Conservation (phyloP, 2,888 invertebrate species). For the Agrilus biguttatus region DNA sequence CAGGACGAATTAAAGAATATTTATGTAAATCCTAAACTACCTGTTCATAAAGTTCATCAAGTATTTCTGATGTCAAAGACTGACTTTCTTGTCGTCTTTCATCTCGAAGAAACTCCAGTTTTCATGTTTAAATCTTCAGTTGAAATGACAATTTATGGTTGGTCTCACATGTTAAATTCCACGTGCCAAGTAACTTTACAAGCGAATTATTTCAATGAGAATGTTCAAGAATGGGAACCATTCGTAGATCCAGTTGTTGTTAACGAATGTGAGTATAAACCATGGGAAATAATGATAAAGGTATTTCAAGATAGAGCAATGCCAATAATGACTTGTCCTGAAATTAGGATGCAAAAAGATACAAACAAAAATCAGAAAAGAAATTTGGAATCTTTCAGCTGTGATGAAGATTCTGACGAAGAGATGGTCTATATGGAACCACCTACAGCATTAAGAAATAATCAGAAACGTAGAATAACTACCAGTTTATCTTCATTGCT, state of each 20-base stretch:
- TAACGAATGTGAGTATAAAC: conserved; percentile 49
- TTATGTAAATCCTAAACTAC: too few species aligned
- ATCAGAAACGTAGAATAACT: conserved; percentile 27
- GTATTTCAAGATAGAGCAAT: conserved; percentile 38
- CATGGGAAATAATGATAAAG: conserved; percentile 58
- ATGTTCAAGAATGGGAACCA: conserved; percentile 60
- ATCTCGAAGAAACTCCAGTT: conserved; percentile 45
- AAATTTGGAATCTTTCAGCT: conserved; percentile 21
- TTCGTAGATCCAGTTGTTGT: conserved; percentile 60
- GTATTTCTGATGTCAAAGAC: conserved; percentile 31
- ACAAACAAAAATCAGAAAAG: conserved; percentile 13
- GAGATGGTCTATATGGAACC: conserved; percentile 32
- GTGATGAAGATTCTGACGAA: conserved; percentile 28
- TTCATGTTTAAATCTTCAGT: conserved; percentile 39
- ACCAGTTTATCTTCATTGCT: conserved; percentile 38
- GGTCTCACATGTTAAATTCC: conserved; percentile 39
- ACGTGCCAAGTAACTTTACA: conserved; percentile 31
- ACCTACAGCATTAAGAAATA: conserved; percentile 20
- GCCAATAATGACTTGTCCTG: conserved; percentile 20
- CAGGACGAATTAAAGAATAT: conserved; percentile 10
- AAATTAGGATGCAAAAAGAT: conserved; percentile 16
- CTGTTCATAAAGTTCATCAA: conserved; percentile 13
- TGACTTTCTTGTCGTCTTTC: conserved; percentile 47
- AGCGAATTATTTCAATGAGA: conserved; percentile 32
- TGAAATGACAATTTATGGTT: conserved; percentile 48